Conservation (phyloP, 23 tunicate genomes). For the Halocynthia roretzi region DNA sequence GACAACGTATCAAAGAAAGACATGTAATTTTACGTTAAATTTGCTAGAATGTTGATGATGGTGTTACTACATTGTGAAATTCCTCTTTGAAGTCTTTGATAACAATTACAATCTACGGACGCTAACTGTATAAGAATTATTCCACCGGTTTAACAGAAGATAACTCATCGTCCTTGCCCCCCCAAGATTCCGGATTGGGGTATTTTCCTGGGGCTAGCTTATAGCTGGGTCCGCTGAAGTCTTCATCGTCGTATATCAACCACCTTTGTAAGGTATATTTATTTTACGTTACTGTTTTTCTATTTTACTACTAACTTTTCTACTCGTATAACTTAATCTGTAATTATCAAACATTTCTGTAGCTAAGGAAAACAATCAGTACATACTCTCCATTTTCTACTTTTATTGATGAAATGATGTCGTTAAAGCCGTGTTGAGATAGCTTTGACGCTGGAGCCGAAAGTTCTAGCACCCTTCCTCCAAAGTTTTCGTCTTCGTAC, state of each 20-base stretch:
- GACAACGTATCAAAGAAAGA: too few species aligned
- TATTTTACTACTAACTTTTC: too few species aligned
- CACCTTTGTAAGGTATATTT: background rate
- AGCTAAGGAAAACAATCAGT: background rate
- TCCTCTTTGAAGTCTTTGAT: too few species aligned
- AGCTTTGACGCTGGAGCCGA: conserved; percentile 4
- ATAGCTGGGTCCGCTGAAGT: conserved; percentile 34
- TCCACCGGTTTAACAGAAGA: conserved; percentile 46
- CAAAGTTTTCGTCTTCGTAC: conserved; percentile 52
- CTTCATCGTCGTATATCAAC: conserved; percentile 41
- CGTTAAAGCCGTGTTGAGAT: conserved; percentile 12
- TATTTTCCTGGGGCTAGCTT: conserved; percentile 45
- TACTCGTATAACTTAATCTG: background rate
- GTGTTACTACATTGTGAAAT: too few species aligned
- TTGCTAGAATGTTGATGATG: too few species aligned
- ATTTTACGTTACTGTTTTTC: too few species aligned
- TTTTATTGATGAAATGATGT: conserved; percentile 44
- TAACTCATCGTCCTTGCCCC: conserved; percentile 62
- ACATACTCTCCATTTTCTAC: conserved; percentile 35
- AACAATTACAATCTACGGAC: too few species aligned
- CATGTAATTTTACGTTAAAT: too few species aligned
- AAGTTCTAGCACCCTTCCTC: conserved; percentile 29
- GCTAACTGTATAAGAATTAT: background rate
- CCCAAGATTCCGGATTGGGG: conserved; percentile 51
- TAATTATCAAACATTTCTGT: background rate